These are phyloP conservation scores for Helicoverpa armigera DNA, from an alignment of 1,140 invertebrate genomes.

Conservation along the genomic window DNA sequence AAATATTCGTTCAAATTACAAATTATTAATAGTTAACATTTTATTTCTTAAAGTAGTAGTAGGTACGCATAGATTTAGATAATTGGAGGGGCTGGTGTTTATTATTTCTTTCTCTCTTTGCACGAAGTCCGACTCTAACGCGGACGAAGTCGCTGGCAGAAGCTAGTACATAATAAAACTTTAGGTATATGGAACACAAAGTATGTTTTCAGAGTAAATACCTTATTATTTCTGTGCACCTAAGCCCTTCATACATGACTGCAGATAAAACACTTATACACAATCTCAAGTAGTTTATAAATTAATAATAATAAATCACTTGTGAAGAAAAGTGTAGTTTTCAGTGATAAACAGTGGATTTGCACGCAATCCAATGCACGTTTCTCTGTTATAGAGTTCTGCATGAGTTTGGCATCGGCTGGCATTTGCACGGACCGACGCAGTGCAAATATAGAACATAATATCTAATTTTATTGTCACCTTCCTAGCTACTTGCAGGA, in stretches of 20 bases:
- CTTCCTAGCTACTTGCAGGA: slow-evolving; percentile 18
- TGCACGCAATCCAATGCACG: slow-evolving; percentile 9
- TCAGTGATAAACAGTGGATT: background rate
- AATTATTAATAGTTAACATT: too few relatives aligned
- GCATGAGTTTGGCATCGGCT: slow-evolving; percentile 21
- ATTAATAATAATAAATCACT: background rate
- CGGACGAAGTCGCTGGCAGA: too few relatives aligned
- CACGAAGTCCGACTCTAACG: too few relatives aligned
- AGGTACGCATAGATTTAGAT: too few relatives aligned
- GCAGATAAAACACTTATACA: background rate
- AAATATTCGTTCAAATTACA: too few relatives aligned
- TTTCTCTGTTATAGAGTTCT: background rate
- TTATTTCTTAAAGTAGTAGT: too few relatives aligned
- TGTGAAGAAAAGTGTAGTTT: background rate
- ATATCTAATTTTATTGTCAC: slow-evolving; percentile 48
- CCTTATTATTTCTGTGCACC: slow-evolving; percentile 55
- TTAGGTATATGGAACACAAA: background rate
- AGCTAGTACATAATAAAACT: too few relatives aligned
- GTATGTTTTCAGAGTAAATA: slow-evolving; percentile 23
- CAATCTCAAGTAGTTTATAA: background rate
- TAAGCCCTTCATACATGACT: slow-evolving; percentile 58
- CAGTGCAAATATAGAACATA: slow-evolving; percentile 48
- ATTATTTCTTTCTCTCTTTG: too few relatives aligned
- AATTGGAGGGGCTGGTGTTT: too few relatives aligned
- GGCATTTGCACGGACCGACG: slow-evolving; percentile 27